phyloP scores from a whole-genome alignment of 2,113 vertebrate species.

The Micronycteris hirsuta region DNA sequence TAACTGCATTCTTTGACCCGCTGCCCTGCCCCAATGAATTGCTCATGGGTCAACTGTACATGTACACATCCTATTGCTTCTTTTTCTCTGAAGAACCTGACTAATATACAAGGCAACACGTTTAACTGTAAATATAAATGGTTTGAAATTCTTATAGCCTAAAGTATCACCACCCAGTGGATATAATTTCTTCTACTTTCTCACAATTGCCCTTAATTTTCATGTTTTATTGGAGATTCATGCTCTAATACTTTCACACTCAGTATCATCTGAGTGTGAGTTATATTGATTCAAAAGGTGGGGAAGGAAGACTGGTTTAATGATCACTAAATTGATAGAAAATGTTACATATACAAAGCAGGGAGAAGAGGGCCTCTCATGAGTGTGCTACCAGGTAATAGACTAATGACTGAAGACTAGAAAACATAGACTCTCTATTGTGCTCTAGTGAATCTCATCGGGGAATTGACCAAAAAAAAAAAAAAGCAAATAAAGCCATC shows the following conservation, averaged over 20 bases:
- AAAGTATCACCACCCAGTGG: background rate
- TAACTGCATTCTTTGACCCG: background rate
- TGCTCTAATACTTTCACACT: background rate
- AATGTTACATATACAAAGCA: background rate
- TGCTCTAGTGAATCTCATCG: background rate
- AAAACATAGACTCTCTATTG: background rate
- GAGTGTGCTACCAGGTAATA: background rate
- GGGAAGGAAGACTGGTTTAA: background rate
- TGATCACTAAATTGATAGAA: background rate
- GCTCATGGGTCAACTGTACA: background rate
- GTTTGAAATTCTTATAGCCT: background rate
- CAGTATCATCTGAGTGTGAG: background rate
- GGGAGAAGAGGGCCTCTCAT: background rate
- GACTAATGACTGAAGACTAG: background rate
- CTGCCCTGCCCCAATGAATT: background rate
- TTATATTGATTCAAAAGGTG: background rate
- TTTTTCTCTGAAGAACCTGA: background rate
- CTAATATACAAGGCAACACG: background rate
- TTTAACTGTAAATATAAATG: background rate
- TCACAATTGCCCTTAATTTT: background rate
- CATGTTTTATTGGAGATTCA: background rate
- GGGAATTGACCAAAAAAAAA: background rate
- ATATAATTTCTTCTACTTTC: background rate
- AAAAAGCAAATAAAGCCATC: background rate
- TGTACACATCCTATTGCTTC: background rate